Conservation (phyloP, 2,113 vertebrate genomes). For the Paradoxurus hermaphroditus region DNA sequence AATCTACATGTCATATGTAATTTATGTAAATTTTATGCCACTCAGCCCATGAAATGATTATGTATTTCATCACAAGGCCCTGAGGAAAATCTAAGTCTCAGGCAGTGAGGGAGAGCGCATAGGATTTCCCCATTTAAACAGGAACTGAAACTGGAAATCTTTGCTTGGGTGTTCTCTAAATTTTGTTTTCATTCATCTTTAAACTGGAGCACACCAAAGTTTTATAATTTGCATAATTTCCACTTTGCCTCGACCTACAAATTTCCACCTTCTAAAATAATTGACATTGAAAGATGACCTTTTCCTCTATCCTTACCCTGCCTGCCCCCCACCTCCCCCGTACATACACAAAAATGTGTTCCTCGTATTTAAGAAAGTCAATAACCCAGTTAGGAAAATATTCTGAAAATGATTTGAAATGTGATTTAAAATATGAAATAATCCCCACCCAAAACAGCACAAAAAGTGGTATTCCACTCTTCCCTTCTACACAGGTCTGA, state of each 20-base stretch:
- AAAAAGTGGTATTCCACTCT: background rate
- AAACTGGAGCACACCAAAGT: background rate
- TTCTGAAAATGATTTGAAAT: background rate
- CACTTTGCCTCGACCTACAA: background rate
- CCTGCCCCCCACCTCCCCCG: background rate
- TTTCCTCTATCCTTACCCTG: background rate
- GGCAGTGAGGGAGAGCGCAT: background rate
- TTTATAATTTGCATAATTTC: background rate
- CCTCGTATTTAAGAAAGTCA: background rate
- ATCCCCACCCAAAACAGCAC: background rate
- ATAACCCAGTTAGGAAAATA: background rate
- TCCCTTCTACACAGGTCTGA: background rate
- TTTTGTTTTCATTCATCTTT: background rate
- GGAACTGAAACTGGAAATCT: background rate
- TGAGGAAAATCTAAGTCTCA: background rate
- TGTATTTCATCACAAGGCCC: background rate
- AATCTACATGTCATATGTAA: background rate
- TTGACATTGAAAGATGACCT: background rate
- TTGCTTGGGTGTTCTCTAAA: background rate
- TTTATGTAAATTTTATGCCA: background rate
- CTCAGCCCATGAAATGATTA: background rate
- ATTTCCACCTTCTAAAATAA: conserved; percentile 8
- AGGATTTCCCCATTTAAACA: background rate
- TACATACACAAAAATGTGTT: background rate
- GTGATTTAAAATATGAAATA: background rate